Conservation (phyloP, 1,140 invertebrate species). For the Microplitis demolitor region DNA sequence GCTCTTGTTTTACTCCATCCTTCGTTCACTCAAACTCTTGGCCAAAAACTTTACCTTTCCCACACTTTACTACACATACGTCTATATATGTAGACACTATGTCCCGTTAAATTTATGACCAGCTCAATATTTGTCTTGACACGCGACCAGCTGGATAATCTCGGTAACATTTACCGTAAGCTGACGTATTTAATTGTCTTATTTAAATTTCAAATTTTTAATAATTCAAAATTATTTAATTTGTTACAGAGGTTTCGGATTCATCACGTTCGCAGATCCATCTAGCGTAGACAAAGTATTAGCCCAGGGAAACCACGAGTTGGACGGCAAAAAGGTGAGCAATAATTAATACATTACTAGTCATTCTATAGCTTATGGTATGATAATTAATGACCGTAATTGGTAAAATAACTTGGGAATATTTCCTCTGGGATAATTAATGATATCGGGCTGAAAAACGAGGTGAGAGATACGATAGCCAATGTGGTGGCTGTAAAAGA, state of each 20-base stretch:
- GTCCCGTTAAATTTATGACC: constrained; percentile 50
- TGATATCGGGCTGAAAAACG: not conserved
- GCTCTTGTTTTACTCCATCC: not conserved
- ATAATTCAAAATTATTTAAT: not conserved
- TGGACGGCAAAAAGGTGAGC: constrained; percentile 94
- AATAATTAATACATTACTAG: constrained; percentile 1
- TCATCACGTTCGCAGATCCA: constrained; percentile 93
- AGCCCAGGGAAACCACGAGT: constrained; percentile 89
- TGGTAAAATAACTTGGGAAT: no score
- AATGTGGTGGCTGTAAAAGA: not conserved
- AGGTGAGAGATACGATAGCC: constrained; percentile 2
- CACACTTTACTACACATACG: not conserved
- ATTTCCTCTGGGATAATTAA: not conserved
- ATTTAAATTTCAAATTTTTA: not conserved
- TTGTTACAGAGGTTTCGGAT: constrained; percentile 94
- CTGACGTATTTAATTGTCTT: no score
- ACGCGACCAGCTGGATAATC: no score
- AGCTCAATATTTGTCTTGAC: constrained; percentile 50
- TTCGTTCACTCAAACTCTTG: not conserved
- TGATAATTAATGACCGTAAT: not conserved
- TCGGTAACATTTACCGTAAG: no score
- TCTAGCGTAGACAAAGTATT: constrained; percentile 93
- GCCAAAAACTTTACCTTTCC: constrained; percentile 47
- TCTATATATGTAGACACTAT: constrained; percentile 49
- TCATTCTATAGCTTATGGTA: not conserved